Base-by-base conservation (phyloP, 2,888 invertebrate species). In the Cantharis rustica region DNA sequence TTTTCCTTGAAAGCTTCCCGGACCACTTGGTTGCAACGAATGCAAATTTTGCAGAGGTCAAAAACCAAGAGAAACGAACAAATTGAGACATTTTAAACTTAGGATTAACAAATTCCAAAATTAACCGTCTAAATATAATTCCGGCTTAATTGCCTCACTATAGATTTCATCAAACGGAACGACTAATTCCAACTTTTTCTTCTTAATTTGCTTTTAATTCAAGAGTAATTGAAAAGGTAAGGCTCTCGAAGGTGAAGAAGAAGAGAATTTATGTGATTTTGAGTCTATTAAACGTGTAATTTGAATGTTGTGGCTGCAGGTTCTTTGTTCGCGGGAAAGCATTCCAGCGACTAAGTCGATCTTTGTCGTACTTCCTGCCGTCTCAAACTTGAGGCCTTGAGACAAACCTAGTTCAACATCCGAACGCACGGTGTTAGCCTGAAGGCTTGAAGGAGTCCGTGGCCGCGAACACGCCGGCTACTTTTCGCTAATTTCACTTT, bases 381-480 rank as follows among this genome's bases (percentile, higher is more conserved):
- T 84, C 84, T 83, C 84, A 84, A 81, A 80, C 82, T 72, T 79
- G 82, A 87, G 88, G 86, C 88, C 88, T 88, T 88, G 88, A 88
- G 88, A 88, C 88, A 86, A 86, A 87, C 88, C 88, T 88, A 88
- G 88, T 88, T 88, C 88, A 88, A 88, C 87, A 88, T 88, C 88
- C 88, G 88, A 66, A 66, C 85, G 83, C 82, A 80, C 79, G 81
- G 78, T 79, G 83, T 80, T 80, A 78, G 82, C 79, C 82, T 76
- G 80, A 81, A 82, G 81, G 81, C 79, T 82, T 76, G 80, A 81
- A 82, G 81, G 81, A 80, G 78, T 77, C 77, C 80, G 69, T 31
- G 68, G 76, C 77, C 69, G 75, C 73, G 73, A 76, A 78, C 68
- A 75, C 73, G 68, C 71, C 74, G 71, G 64, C 63, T 70, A 47